phyloP scores from a whole-genome alignment of 2,888 invertebrate species.

The Ophion obscuratus region DNA sequence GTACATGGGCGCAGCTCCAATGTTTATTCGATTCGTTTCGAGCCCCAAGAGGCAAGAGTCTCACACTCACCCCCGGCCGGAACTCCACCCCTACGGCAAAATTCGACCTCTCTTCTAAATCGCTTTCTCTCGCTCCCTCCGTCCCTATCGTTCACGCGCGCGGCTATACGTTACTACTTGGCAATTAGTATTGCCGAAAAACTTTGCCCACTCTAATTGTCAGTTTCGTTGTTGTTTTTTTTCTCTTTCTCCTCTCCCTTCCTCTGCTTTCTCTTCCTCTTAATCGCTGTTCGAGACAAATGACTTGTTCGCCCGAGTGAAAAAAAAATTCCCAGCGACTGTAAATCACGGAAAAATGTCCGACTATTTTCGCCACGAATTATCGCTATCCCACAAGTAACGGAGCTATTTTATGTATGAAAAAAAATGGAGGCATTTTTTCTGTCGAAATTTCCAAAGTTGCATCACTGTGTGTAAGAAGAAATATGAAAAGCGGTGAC shows the following conservation, averaged over 20 bases:
- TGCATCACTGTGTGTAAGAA: no score
- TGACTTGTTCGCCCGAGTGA: constrained; percentile 1
- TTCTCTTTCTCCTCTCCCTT: not conserved
- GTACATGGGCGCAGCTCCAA: constrained; percentile 67
- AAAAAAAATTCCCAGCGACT: not conserved
- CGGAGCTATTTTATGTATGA: not conserved
- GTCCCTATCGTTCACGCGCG: constrained; percentile 68
- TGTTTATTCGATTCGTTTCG: constrained; percentile 82
- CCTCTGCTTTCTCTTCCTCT: not conserved
- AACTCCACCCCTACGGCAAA: constrained; percentile 62
- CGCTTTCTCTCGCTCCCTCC: constrained; percentile 26
- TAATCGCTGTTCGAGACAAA: not conserved
- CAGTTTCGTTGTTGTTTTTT: not conserved
- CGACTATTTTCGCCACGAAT: not conserved
- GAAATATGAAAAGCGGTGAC: no score
- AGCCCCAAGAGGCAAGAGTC: constrained; percentile 33
- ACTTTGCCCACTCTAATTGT: constrained; percentile 11
- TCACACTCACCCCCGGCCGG: constrained; percentile 50
- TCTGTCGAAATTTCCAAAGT: no score
- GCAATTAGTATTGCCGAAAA: constrained; percentile 47
- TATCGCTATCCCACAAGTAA: not conserved
- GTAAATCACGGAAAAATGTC: constrained; percentile 1
- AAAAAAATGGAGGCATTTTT: not conserved
- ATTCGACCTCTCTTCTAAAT: constrained; percentile 52
- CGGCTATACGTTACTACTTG: constrained; percentile 35